Evolutionary conservation across 2,797 vertebrate genomes (phyloP).

Genomic region (Acomys russatus): DNA sequence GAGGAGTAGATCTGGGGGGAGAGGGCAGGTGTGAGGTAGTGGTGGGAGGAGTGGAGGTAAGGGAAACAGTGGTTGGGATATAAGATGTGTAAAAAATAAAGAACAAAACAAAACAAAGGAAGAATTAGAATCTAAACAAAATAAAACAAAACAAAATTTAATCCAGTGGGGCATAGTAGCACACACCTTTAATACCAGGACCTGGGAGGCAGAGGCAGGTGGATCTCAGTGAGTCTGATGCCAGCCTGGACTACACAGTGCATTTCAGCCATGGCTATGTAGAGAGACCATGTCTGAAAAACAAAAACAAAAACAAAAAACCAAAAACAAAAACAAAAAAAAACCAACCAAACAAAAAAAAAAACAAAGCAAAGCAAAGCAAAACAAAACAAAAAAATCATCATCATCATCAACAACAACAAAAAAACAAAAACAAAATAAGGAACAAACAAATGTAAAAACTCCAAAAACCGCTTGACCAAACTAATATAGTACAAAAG

Average conservation of each 20-base stretch:
- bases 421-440: not conserved
- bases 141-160: not conserved
- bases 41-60: not conserved
- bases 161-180: not conserved
- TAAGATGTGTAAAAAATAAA: not conserved
- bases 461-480: not conserved
- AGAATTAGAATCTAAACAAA: not conserved
- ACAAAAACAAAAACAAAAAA: not conserved
- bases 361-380: not conserved
- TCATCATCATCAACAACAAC: not conserved
- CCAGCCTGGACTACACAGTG: not conserved
- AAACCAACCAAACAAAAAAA: no score
- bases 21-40: not conserved
- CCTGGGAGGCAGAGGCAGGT: not conserved
- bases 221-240: not conserved
- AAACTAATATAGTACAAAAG: not conserved
- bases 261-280: not conserved
- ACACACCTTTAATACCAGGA: not conserved
- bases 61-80: not conserved
- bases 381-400: no score
- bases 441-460: not conserved
- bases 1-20: not conserved
- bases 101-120: not conserved
- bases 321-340: no score
- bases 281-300: not conserved